A percentile compares a stretch with the other conserved stretches of the same genome.
phyloP scores from a whole-genome alignment of 2,888 invertebrate genomes.

The Antheraea yamamai region DNA sequence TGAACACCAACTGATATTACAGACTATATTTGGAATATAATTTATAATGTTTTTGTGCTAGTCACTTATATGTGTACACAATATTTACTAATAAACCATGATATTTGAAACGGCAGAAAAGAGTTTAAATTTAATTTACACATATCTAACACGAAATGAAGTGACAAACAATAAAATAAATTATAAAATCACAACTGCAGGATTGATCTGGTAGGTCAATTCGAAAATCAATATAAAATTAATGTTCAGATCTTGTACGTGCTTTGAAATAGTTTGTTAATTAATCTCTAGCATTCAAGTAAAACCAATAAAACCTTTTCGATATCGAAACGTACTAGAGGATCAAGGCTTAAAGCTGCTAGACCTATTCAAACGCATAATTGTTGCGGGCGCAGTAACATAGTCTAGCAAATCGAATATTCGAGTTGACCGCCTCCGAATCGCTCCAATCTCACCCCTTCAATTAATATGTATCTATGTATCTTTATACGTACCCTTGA shows the following conservation, averaged over 20 bases:
- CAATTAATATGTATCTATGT: not conserved
- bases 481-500: not conserved
- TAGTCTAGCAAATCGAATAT: constrained; percentile 19
- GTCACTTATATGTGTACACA: too few species aligned
- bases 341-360: constrained; percentile 9
- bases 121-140: too few species aligned
- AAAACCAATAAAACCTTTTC: not conserved
- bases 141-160: too few species aligned
- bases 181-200: too few species aligned
- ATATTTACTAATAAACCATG: too few species aligned
- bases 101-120: too few species aligned
- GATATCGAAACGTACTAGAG: not conserved
- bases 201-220: too few species aligned
- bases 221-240: not conserved
- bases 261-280: not conserved
- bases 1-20: too few species aligned
- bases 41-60: too few species aligned
- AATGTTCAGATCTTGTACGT: not conserved
- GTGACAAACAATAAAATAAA: too few species aligned
- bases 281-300: not conserved
- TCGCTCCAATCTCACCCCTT: constrained; percentile 8
- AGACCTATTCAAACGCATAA: constrained; percentile 12
- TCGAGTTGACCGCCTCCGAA: constrained; percentile 15
- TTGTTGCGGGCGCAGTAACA: constrained; percentile 14
- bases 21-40: too few species aligned